Percentiles rank a stretch among this genome's conserved stretches.
Evolutionary conservation across 2,113 vertebrate genomes (phyloP).

Genomic region (Phaethon lepturus): DNA sequence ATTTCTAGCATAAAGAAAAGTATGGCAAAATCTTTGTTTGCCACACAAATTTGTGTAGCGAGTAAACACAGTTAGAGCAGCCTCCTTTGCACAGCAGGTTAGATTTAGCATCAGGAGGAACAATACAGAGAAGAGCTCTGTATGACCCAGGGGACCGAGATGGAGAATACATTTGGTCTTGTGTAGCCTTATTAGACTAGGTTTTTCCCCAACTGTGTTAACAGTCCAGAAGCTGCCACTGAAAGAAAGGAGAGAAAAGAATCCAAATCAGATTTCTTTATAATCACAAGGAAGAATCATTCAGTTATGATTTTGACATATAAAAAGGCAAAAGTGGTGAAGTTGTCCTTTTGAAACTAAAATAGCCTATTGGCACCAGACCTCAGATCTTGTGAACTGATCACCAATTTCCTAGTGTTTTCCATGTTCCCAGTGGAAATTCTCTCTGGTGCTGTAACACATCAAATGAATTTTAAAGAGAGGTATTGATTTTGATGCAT

Average conservation of each 20-base stretch:
- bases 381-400: constrained; percentile 20
- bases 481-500: not conserved
- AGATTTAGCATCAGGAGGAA: not conserved
- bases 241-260: not conserved
- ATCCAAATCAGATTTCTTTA: not conserved
- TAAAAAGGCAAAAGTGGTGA: constrained; percentile 11
- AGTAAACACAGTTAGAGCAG: constrained; percentile 11
- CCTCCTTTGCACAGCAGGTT: not conserved
- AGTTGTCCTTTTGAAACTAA: not conserved
- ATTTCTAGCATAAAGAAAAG: not conserved
- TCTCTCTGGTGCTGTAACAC: not conserved
- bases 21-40: not conserved
- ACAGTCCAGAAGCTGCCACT: not conserved
- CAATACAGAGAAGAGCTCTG: not conserved
- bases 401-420: not conserved
- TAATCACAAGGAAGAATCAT: not conserved
- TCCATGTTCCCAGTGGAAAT: constrained; percentile 5
- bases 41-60: not conserved
- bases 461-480: constrained; percentile 25
- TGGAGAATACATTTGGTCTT: not conserved
- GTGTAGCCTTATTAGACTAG: not conserved
- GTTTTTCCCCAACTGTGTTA: not conserved
- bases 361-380: not conserved
- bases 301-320: not conserved
- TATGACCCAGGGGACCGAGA: not conserved